These are phyloP conservation scores for Cervus canadensis DNA, from an alignment of 2,113 vertebrate genomes.

Conservation along the genomic window DNA sequence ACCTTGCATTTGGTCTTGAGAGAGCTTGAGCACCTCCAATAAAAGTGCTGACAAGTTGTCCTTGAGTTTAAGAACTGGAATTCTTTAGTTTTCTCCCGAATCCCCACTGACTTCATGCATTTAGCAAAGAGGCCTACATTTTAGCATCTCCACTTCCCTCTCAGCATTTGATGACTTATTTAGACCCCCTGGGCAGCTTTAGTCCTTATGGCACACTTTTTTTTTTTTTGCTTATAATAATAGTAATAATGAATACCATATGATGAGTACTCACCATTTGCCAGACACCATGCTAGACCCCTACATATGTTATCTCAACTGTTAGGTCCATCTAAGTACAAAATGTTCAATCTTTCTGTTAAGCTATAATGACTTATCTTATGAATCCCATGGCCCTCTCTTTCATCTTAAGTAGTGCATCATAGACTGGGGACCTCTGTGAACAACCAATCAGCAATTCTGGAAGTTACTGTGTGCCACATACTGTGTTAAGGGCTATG, in stretches of 20 bases:
- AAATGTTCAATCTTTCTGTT: conserved; percentile 24
- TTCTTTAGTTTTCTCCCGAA: not conserved
- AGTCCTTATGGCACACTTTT: not conserved
- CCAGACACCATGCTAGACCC: not conserved
- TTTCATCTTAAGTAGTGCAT: not conserved
- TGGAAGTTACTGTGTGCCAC: not conserved
- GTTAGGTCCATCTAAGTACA: not conserved
- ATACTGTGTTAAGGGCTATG: not conserved
- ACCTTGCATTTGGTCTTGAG: not conserved
- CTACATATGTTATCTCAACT: not conserved
- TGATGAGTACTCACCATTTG: not conserved
- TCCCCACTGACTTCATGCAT: not conserved
- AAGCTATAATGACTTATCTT: not conserved
- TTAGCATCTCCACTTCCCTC: not conserved
- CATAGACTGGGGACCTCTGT: not conserved
- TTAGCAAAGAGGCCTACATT: not conserved
- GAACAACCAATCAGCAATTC: not conserved
- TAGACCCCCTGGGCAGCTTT: not conserved
- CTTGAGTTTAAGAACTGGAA: not conserved
- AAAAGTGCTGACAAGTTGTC: not conserved
- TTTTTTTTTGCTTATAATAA: conserved; percentile 20
- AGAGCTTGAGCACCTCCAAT: not conserved
- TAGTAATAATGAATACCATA: not conserved
- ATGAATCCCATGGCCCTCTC: not conserved
- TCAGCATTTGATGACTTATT: not conserved